Evolutionary conservation across 2,797 vertebrate genomes (phyloP), one percentile per base, ranked within the genome.

Genomic region (Diceros bicornis): DNA sequence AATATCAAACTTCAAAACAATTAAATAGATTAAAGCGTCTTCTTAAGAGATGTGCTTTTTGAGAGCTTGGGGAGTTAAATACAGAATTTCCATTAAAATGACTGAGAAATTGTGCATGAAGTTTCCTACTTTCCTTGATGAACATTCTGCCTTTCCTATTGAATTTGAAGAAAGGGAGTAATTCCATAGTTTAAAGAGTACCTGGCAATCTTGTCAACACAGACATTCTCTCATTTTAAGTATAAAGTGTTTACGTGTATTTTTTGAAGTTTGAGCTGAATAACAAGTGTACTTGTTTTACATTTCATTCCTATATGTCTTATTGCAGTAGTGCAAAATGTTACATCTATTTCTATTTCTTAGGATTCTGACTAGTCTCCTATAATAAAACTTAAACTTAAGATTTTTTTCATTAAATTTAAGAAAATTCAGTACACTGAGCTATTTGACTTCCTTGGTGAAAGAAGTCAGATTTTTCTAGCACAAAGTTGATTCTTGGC

Each of bases 41-140:
- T 97, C 74, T 96, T 97, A 97, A 93, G 84, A 96, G 94, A 92
- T 94, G 84, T 88, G 72, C 69, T 97, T 97, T 97, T 88, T 97
- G 94, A 96, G 66, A 95, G 71, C 82, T 34, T 81, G 32, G 87
- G 91, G 84, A 97, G 61, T 91, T 94, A 96, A 97, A 91, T 72
- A 91, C 47, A 96, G 41, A 92, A 96, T 97, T 97, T 98, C 97
- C 97, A 96, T 98, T 96, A 95, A 96, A 97, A 97, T 97, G 85
- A 95, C 81, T 94, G 87, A 96, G 93, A 98, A 97, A 97, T 96
- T 97, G 81, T 96, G 90, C 97, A 92, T 97, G 79, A 95, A 92
- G 79, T 94, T 97, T 94, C 78, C 77, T 85, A 82, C 17, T 87
- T 96, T 87, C 96, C 96, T 97, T 97, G 97, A 97, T 97, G 97